Percentiles rank a stretch among this genome's conserved stretches.
phyloP scores from a whole-genome alignment of 2,888 invertebrate genomes.

The Hirudinaria manillensis region DNA sequence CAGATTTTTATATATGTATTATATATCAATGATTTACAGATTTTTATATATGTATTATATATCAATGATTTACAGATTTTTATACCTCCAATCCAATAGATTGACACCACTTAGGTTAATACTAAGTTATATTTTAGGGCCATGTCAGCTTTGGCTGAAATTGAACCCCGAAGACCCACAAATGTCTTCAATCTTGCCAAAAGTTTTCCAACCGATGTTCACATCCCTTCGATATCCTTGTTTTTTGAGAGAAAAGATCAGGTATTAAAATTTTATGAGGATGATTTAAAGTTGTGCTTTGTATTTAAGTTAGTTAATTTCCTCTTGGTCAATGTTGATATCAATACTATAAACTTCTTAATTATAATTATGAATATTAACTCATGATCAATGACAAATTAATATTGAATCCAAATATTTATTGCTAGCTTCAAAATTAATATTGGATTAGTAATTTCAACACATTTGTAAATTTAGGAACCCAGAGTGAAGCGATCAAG shows the following conservation, averaged over 20 bases:
- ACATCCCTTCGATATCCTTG: constrained; percentile 58
- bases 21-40: too few species aligned
- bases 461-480: constrained; percentile 4
- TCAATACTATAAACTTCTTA: too few species aligned
- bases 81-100: too few species aligned
- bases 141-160: constrained; percentile 65
- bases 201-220: constrained; percentile 53
- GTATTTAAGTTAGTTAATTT: background rate
- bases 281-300: background rate
- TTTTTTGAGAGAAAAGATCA: constrained; percentile 45
- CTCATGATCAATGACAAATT: too few species aligned
- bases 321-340: background rate
- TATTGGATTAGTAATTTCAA: background rate
- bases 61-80: too few species aligned
- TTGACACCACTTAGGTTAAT: too few species aligned
- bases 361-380: too few species aligned
- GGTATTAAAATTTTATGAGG: background rate
- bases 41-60: too few species aligned
- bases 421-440: background rate
- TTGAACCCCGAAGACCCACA: background rate
- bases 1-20: too few species aligned
- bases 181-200: constrained; percentile 41
- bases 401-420: too few species aligned
- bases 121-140: constrained; percentile 56
- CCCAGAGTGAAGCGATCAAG: background rate